Evolutionary conservation across 2,888 invertebrate species (phyloP), one percentile per base, ranked within the genome.

Genomic region (Agrochola circellaris): DNA sequence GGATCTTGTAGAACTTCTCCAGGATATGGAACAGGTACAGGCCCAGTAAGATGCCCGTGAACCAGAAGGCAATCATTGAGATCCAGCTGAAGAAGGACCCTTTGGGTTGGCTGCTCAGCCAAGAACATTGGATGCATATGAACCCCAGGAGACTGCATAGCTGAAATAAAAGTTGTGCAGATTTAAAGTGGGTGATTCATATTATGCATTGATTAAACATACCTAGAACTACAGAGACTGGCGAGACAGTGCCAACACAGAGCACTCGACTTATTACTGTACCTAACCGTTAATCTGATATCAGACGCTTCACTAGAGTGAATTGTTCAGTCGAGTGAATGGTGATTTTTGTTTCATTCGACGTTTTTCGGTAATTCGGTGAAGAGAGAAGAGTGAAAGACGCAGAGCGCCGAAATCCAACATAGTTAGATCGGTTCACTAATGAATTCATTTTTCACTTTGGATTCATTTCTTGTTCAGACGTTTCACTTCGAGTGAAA

Each of bases 1-100:
- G 99, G 89, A 99, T 98, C 94, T 97, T 98, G 93, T 98, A 98
- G 92, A 98, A 97, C 93, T 98, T 98, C 95, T 99, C 99, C 82
- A 99, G 97, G 45, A 99, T 97, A 93, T 99, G 99, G 95, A 99
- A 98, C 82, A 99, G 93, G 93, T 99, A 99, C 78, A 98, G 97
- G 2, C 97, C 97, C 26, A 99, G 97, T 72, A 99, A 95, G 84
- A 98, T 97, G 58, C 98, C 98, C 11, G 98, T 98, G 91, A 98
- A 98, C 98, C 98, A 98, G 93, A 99, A 98, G 30, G 98, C 99
- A 30, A 97, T 97, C 98, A 98, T 98, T 0, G 99, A 97, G 72
- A 99, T 97, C 90, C 98, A 98, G 91, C 97, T 98, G 95, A 98
- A 98, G 97, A 97, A 98, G 74, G 97, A 97, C 69, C 98, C 98